Conservation (phyloP, 2,113 vertebrate species). For the Silurus meridionalis region DNA sequence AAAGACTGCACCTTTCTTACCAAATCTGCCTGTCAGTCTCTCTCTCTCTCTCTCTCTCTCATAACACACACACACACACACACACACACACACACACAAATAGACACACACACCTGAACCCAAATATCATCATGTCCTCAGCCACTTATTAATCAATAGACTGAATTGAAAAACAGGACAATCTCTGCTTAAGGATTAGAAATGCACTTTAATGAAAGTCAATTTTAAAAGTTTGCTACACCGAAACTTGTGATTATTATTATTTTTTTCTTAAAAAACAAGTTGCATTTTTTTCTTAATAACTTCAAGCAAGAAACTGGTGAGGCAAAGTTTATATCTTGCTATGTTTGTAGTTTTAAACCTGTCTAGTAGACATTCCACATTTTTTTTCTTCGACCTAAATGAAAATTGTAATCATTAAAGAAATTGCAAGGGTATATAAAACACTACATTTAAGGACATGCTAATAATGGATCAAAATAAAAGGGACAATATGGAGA, state of each 20-base stretch:
- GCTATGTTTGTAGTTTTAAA: not conserved
- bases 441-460: not conserved
- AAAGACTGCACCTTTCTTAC: slow-evolving; percentile 64
- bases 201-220: slow-evolving; percentile 23
- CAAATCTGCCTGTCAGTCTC: slow-evolving; percentile 55
- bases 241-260: not conserved
- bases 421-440: not conserved
- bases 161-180: slow-evolving; percentile 33
- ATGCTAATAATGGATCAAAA: not conserved
- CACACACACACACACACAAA: not conserved
- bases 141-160: slow-evolving; percentile 41
- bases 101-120: slow-evolving; percentile 1
- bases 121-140: slow-evolving; percentile 41
- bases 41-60: slow-evolving; percentile 1
- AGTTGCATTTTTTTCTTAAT: not conserved
- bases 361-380: not conserved
- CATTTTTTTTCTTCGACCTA: not conserved
- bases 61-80: too few species aligned
- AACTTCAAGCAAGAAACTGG: not conserved
- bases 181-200: slow-evolving; percentile 29
- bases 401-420: not conserved
- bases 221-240: not conserved
- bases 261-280: not conserved
- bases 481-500: not conserved
- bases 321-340: not conserved